Conservation (phyloP, 2,888 invertebrate genomes). For the Ephialtes manifestator region DNA sequence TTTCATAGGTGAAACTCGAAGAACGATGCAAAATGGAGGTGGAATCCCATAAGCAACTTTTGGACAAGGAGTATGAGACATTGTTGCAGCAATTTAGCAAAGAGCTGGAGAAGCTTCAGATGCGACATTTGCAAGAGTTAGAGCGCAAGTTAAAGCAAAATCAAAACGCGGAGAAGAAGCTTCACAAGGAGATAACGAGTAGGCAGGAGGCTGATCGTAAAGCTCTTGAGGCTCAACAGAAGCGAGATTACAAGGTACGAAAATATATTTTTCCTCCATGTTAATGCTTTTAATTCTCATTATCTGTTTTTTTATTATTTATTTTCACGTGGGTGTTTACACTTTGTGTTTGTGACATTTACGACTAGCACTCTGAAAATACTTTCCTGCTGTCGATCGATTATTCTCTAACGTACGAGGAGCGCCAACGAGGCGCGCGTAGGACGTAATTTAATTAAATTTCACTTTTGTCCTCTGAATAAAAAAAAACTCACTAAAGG, state of each 20-base stretch:
- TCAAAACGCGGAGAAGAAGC: conserved; percentile 95
- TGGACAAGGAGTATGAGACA: conserved; percentile 98
- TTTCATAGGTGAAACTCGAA: conserved; percentile 91
- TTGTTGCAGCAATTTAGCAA: conserved; percentile 96
- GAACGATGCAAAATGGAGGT: conserved; percentile 98
- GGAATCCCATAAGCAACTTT: conserved; percentile 97
- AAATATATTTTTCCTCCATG: conserved; percentile 10
- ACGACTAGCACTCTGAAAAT: conserved; percentile 50
- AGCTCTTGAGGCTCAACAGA: conserved; percentile 96
- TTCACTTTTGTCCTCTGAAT: conserved; percentile 1
- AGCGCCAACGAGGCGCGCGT: conserved; percentile 38
- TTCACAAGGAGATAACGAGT: conserved; percentile 95
- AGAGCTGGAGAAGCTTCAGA: conserved; percentile 95
- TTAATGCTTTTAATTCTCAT: conserved; percentile 8
- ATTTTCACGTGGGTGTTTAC: conserved; percentile 41
- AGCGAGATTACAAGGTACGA: conserved; percentile 95
- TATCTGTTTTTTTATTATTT: conserved; percentile 4
- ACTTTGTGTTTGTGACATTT: conserved; percentile 47
- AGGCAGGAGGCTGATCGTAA: conserved; percentile 97
- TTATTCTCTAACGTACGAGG: conserved; percentile 34
- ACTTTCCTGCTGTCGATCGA: conserved; percentile 41
- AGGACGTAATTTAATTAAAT: conserved; percentile 48
- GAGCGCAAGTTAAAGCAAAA: conserved; percentile 95
- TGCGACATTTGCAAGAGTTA: conserved; percentile 92
- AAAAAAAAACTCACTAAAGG: conserved; percentile 83